Base-by-base conservation (phyloP, 2,113 vertebrate genomes). In the Sus scrofa region DNA sequence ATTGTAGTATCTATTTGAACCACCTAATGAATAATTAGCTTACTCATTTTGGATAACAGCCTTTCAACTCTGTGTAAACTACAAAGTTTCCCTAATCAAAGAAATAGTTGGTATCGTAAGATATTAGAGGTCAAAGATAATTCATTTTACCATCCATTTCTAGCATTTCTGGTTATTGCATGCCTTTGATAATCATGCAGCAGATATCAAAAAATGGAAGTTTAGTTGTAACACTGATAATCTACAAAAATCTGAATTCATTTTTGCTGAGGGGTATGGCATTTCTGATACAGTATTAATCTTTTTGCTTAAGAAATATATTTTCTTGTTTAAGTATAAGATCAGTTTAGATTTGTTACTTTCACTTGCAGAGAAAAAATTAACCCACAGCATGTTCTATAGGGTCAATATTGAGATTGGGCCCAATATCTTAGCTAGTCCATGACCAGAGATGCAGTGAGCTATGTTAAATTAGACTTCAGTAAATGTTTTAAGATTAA, bases 11-110 rank as follows among this genome's bases (percentile, higher is more conserved):
- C 39, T 79, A 24, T 50, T 73, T 84, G 19, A 27, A 86, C 14
- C 4, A 92, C 22, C 7, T 84, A 60, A 60, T 79, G 54, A 92
- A 87, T 70, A 89, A 71, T 84, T 77, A 94, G 26, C 8, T 79
- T 88, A 32, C 63, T 18, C 6, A 71, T 70, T 82, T 87, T 95
- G 37, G 19, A n/a, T 63, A 93, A 58, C 3, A 89, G 14, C 9
- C 50, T 81, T 95, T 81, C 24, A 88, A 39, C 7, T 79, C 44
- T 89, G 1, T 7, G 77, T 71, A 54, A 94, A 96, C 52, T 94
- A 87, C 8, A 79, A 92, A 60, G 0, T 74, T 94, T 12, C 77
- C 4, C 60, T 67, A 90, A 75, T 60, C 4, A 34, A 78, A 52
- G 50, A 50, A 75, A 78, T 3, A 37, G 18, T 37, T 15, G 12